Evolutionary conservation across 2,797 vertebrate species (phyloP).

Genomic region (Sebastolobus altivelis): DNA sequence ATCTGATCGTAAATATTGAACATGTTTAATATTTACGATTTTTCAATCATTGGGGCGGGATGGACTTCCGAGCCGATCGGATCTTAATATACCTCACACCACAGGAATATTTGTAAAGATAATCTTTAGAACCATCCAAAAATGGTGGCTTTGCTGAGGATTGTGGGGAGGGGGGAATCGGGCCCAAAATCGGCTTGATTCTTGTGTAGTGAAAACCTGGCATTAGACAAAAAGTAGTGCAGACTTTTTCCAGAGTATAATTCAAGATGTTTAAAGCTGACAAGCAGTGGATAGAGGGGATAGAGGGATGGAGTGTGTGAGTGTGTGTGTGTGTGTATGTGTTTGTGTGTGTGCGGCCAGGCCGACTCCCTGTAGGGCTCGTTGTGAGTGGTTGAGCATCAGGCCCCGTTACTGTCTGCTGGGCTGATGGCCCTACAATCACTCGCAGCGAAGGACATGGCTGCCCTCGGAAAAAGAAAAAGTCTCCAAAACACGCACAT

Average conservation of each 20-base stretch:
- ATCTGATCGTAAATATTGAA: too few relatives aligned
- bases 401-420: constrained; percentile 52
- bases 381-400: constrained; percentile 62
- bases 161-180: too few relatives aligned
- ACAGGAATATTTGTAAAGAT: too few relatives aligned
- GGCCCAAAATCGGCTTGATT: too few relatives aligned
- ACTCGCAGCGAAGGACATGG: constrained; percentile 46
- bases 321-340: neutral
- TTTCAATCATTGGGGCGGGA: too few relatives aligned
- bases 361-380: constrained; percentile 41
- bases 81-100: too few relatives aligned
- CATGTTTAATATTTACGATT: fast-evolving
- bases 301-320: neutral
- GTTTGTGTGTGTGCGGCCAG: neutral
- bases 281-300: constrained; percentile 20
- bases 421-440: constrained; percentile 52
- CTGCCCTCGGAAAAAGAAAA: constrained; percentile 27
- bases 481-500: neutral
- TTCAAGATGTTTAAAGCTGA: constrained; percentile 37
- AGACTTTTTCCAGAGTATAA: constrained; percentile 26
- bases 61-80: too few relatives aligned
- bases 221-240: neutral
- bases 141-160: fast-evolving
- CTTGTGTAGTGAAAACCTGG: fast-evolving
- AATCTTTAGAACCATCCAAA: too few relatives aligned